Evolutionary conservation across 2,888 invertebrate genomes (phyloP).

Genomic region (Erebia epiphron): DNA sequence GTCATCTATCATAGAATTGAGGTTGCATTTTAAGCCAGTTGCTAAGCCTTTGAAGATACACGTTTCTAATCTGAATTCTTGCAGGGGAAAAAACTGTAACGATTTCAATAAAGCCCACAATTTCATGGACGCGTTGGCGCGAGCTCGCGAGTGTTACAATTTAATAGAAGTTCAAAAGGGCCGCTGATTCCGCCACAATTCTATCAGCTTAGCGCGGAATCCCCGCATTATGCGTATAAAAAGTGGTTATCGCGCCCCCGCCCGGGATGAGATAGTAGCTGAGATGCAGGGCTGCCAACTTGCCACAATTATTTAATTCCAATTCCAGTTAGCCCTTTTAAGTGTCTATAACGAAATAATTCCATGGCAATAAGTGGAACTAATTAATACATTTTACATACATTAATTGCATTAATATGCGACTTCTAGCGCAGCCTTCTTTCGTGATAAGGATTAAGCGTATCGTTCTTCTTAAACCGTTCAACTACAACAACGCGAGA

Average conservation of each 20-base stretch:
- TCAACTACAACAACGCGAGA: too few relatives aligned
- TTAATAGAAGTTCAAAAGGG: slow-evolving; percentile 82
- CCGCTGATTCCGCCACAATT: slow-evolving; percentile 80
- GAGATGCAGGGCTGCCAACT: slow-evolving; percentile 39
- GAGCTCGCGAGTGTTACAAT: slow-evolving; percentile 78
- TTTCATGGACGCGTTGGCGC: slow-evolving; percentile 78
- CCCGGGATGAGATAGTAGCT: slow-evolving; percentile 28
- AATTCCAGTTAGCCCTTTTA: too few relatives aligned
- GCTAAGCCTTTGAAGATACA: slow-evolving; percentile 1
- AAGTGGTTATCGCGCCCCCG: slow-evolving; percentile 74
- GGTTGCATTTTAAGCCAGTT: neutral
- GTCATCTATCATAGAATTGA: neutral
- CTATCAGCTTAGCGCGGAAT: slow-evolving; percentile 81
- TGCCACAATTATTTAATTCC: neutral
- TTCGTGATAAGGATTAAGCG: too few relatives aligned
- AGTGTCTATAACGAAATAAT: too few relatives aligned
- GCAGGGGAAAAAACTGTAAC: slow-evolving; percentile 61
- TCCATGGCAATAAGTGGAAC: too few relatives aligned
- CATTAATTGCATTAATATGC: too few relatives aligned
- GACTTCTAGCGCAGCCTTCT: too few relatives aligned
- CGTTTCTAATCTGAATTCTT: slow-evolving; percentile 32
- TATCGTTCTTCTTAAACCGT: too few relatives aligned
- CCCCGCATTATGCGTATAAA: slow-evolving; percentile 80
- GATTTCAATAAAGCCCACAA: slow-evolving; percentile 79
- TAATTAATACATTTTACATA: too few relatives aligned